Evolutionary conservation across 2,797 vertebrate genomes (phyloP), one percentile per base, ranked within the genome.

Genomic region (Zalophus californianus): DNA sequence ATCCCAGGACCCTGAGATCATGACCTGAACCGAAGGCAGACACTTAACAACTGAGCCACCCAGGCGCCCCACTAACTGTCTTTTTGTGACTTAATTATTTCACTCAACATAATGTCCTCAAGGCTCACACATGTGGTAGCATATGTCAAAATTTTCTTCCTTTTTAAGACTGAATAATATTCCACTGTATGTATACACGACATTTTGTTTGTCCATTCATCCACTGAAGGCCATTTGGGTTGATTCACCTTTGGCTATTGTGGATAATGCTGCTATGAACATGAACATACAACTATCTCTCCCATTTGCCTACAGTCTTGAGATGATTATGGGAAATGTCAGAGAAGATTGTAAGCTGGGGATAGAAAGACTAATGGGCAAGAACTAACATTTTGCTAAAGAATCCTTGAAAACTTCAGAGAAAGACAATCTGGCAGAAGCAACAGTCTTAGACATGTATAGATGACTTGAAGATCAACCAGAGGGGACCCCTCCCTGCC

Each of bases 161-260:
- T 91, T 91, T 95, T 85, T 44, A 91, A 96, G 32, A 48, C 11
- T 91, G 15, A 96, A 72, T 68, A 84, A 85, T 91, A 77, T 60
- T 18, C 80, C 70, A 84, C 48, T 70, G 4, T 72, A 64, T 77
- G 56, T 78, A 44, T 25, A 90, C 41, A 70, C 3, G 25, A 94
- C 21, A 78, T 86, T 91, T 92, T 86, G 21, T 64, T 92, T 96
- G 95, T 52, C 29, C 15, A 60, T 48, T 64, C 35, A 66, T 91
- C n/a, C 35, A 2, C 0, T 84, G 56, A 84, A 62, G 38, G 38
- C 50, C 56, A 87, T 75, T 12, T 88, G 77, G 41, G 14, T 66
- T 92, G 78, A 85, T n/a, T 90, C 23, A 82, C 21, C 75, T 94
- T 80, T 13, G 20, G 4, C 77, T 95, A 84, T 13, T 90, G 20